Conservation (phyloP, 2,113 vertebrate species). For the Trichomycterus rosablanca region DNA sequence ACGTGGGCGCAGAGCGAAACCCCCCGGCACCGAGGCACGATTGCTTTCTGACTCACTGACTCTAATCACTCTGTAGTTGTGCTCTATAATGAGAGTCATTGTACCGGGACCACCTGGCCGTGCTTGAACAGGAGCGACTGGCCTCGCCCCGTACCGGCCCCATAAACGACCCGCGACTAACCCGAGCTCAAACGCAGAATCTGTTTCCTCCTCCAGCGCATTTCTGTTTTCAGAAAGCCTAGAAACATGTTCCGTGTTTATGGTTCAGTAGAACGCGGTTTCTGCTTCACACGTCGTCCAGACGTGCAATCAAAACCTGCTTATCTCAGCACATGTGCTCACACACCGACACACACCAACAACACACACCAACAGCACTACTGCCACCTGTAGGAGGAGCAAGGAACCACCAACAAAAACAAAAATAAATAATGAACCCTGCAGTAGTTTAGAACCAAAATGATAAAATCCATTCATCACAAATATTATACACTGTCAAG, state of each 20-base stretch:
- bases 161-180: neutral
- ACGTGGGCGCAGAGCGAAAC: no score
- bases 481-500: no score
- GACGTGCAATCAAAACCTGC: conserved; percentile 31
- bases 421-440: no score
- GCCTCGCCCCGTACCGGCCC: neutral
- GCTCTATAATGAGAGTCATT: conserved; percentile 36
- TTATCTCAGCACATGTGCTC: conserved; percentile 44
- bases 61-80: conserved; percentile 33
- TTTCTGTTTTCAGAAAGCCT: conserved; percentile 3
- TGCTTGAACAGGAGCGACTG: neutral
- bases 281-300: conserved; percentile 33
- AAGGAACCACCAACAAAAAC: no score
- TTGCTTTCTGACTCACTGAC: conserved; percentile 26
- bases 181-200: neutral
- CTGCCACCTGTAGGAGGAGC: conserved; percentile 40
- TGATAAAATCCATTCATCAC: no score
- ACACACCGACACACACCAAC: neutral
- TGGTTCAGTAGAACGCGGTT: conserved; percentile 11
- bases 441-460: no score
- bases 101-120: conserved; percentile 32
- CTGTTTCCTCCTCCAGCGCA: neutral
- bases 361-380: conserved; percentile 38
- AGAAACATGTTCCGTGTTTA: conserved; percentile 23
- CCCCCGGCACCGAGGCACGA: no score